Percentiles rank a stretch among this genome's conserved stretches.
Conservation (phyloP, 2,113 vertebrate species). For the Tamias sibiricus region DNA sequence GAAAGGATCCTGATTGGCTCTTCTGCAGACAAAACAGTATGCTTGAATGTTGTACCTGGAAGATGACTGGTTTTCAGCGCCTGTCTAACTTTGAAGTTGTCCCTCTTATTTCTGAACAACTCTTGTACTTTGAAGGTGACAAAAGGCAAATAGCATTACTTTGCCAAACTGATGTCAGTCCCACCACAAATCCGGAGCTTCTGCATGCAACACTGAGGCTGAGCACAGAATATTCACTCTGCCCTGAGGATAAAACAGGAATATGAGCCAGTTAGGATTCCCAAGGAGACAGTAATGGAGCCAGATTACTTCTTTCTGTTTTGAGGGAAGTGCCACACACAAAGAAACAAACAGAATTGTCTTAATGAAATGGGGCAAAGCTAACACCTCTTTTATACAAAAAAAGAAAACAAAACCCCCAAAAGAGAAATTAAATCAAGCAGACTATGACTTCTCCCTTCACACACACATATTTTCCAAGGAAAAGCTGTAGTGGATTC, state of each 20-base stretch:
- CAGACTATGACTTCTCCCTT: not conserved
- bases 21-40: not conserved
- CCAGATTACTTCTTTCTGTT: not conserved
- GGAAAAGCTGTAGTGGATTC: not conserved
- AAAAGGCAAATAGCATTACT: not conserved
- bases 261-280: not conserved
- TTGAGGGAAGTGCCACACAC: not conserved
- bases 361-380: accelerated
- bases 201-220: not conserved
- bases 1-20: not conserved
- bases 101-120: not conserved
- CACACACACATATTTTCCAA: not conserved
- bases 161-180: not conserved
- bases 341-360: not conserved
- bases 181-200: not conserved
- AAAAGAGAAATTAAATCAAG: not conserved
- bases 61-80: not conserved
- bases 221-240: not conserved
- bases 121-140: not conserved
- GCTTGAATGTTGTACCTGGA: not conserved
- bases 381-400: not conserved
- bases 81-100: not conserved
- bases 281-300: not conserved
- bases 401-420: not conserved
- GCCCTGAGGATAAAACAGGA: not conserved